Evolutionary conservation across 1,140 invertebrate genomes (phyloP).

Genomic region (Bombus confusus): DNA sequence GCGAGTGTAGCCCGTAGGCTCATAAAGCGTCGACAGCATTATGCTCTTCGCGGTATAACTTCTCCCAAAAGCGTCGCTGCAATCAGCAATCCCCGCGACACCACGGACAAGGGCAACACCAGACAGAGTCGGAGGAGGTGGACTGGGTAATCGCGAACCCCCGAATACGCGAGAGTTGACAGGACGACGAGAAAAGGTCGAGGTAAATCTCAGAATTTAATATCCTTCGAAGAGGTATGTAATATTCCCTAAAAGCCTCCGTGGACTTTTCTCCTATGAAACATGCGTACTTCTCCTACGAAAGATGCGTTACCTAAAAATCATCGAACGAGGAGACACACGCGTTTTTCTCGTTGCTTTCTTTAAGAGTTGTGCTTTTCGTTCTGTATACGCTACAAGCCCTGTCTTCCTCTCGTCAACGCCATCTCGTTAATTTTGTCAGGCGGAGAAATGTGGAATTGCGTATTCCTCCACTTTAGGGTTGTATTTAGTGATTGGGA

Average conservation of each 20-base stretch:
- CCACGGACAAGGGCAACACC: constrained; percentile 11
- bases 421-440: neutral
- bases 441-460: neutral
- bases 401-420: too few species aligned
- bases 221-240: constrained; percentile 77
- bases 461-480: neutral
- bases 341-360: neutral
- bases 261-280: neutral
- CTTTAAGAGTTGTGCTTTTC: neutral
- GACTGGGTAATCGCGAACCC: constrained; percentile 60
- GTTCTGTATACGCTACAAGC: neutral
- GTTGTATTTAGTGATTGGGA: neutral
- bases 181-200: constrained; percentile 55
- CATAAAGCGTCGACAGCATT: constrained; percentile 37
- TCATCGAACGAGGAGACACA: neutral
- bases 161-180: constrained; percentile 59
- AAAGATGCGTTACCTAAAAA: constrained; percentile 50
- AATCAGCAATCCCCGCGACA: constrained; percentile 32
- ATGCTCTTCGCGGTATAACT: constrained; percentile 30
- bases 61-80: constrained; percentile 42
- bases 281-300: too few species aligned
- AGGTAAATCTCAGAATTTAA: constrained; percentile 80
- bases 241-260: constrained; percentile 77
- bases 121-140: constrained; percentile 34
- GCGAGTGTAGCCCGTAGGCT: neutral